These are phyloP conservation scores for Synanthedon myopaeformis DNA, from an alignment of 2,888 invertebrate genomes.

Conservation along the genomic window DNA sequence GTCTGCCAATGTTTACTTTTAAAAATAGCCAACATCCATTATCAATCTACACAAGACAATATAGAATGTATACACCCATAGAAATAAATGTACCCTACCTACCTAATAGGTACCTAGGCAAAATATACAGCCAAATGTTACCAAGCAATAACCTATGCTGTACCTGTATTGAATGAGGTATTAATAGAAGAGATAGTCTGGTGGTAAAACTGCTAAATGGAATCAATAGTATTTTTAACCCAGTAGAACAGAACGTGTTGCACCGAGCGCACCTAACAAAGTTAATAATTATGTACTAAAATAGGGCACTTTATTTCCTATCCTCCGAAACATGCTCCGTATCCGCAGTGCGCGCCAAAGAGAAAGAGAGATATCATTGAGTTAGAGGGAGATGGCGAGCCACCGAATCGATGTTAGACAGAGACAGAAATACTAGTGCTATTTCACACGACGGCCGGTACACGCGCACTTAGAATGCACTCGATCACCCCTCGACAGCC, in stretches of 20 bases:
- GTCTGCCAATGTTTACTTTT: too few relatives aligned
- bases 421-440: conserved; percentile 10
- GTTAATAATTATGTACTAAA: conserved; percentile 18
- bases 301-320: conserved; percentile 33
- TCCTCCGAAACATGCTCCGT: conserved; percentile 11
- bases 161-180: too few relatives aligned
- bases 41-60: too few relatives aligned
- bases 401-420: conserved; percentile 54
- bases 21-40: too few relatives aligned
- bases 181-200: too few relatives aligned
- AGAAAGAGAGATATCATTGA: conserved; percentile 32
- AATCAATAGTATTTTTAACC: conserved; percentile 15
- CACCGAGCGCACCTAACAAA: conserved; percentile 12
- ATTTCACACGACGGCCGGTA: conserved; percentile 37
- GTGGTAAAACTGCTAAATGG: too few relatives aligned
- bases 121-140: too few relatives aligned
- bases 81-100: too few relatives aligned
- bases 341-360: conserved; percentile 43
- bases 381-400: conserved; percentile 31
- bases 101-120: too few relatives aligned
- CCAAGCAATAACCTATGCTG: too few relatives aligned
- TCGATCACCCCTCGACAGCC: conserved; percentile 3
- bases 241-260: conserved; percentile 4
- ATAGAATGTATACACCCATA: too few relatives aligned
- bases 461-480: conserved; percentile 52